A percentile compares a stretch with the other conserved stretches of the same genome.
These are phyloP conservation scores for Macrophya alboannulata DNA, from an alignment of 2,888 invertebrate genomes.

Conservation along the genomic window DNA sequence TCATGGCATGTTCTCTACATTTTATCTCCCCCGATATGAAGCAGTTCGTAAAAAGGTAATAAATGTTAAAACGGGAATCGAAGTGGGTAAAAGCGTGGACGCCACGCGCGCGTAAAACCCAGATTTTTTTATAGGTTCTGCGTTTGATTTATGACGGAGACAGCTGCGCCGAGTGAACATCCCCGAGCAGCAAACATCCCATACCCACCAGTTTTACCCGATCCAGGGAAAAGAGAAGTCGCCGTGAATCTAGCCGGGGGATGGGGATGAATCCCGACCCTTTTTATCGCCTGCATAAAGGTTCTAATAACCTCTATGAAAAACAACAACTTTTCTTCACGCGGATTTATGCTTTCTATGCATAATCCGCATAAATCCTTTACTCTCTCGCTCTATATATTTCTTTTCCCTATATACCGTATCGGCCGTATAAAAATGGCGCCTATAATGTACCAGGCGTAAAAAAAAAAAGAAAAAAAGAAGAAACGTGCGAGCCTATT, in stretches of 20 bases:
- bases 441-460: constrained; percentile 16
- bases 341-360: constrained; percentile 46
- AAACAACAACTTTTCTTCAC: constrained; percentile 43
- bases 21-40: constrained; percentile 53
- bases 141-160: constrained; percentile 58
- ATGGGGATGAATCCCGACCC: background rate
- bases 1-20: constrained; percentile 43
- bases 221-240: constrained; percentile 47
- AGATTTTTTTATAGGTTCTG: constrained; percentile 57
- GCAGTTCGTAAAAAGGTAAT: constrained; percentile 58
- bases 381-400: background rate
- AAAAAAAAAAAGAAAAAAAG: background rate
- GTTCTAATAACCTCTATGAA: constrained; percentile 45
- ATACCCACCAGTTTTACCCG: constrained; percentile 42
- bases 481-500: background rate
- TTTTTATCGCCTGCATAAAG: constrained; percentile 53
- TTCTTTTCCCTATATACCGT: background rate
- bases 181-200: constrained; percentile 44
- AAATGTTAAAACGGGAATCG: constrained; percentile 59
- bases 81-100: constrained; percentile 57
- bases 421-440: constrained; percentile 9
- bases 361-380: constrained; percentile 43
- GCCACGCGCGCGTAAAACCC: constrained; percentile 54
- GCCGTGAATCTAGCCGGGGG: constrained; percentile 23
- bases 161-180: constrained; percentile 54